Evolutionary conservation across 1,140 invertebrate species (phyloP).

Genomic region (Drosophila auraria): DNA sequence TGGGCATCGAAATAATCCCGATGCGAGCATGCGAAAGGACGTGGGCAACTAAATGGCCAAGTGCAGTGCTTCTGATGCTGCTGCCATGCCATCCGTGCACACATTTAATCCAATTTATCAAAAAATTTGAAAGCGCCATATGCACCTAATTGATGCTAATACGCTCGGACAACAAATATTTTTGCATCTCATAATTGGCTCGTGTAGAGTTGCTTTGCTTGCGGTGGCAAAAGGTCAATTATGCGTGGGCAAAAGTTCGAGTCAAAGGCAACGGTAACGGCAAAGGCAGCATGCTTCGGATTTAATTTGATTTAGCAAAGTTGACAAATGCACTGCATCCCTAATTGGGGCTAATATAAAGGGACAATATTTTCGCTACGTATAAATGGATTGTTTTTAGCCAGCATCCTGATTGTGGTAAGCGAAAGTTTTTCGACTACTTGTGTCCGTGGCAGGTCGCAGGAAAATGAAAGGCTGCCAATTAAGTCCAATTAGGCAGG

Average conservation of each 20-base stretch:
- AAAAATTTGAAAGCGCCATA: constrained; percentile 5
- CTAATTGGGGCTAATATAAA: neutral
- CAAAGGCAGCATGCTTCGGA: neutral
- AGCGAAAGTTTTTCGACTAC: no score
- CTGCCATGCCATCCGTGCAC: neutral
- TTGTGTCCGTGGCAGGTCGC: no score
- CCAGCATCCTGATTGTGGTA: neutral
- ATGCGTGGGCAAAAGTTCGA: neutral
- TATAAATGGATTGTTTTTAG: neutral
- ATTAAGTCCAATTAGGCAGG: neutral
- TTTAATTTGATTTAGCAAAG: constrained; percentile 6
- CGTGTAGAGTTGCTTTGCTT: neutral
- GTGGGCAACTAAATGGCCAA: neutral
- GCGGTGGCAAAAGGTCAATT: neutral
- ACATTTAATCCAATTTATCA: constrained; percentile 20
- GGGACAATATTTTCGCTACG: neutral
- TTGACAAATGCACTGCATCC: constrained; percentile 1
- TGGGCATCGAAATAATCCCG: neutral
- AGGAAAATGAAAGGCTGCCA: neutral
- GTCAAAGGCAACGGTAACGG: neutral
- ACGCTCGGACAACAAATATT: constrained; percentile 5
- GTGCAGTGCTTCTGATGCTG: neutral
- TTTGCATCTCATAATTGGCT: constrained; percentile 17
- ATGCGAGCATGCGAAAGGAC: neutral
- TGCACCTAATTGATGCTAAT: constrained; percentile 17